A percentile compares a stretch with the other conserved stretches of the same genome.
phyloP scores from a whole-genome alignment of 2,797 vertebrate genomes.

The Melanotaenia parkinsoni region DNA sequence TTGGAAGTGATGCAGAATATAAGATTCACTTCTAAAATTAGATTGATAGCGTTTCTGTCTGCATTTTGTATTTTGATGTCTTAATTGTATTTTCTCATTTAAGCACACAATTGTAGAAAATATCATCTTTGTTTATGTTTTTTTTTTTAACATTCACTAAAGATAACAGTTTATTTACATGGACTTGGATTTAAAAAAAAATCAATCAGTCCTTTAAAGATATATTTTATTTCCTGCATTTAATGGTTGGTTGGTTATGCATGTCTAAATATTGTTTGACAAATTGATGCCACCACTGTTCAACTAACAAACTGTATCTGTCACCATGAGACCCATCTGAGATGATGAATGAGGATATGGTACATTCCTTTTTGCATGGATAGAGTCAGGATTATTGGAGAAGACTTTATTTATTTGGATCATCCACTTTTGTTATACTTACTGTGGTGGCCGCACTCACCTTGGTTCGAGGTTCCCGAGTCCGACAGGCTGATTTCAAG shows the following conservation, averaged over 20 bases:
- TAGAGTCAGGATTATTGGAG: background rate
- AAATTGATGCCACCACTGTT: background rate
- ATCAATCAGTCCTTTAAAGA: background rate
- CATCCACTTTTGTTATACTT: background rate
- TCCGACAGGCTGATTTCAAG: constrained; percentile 78
- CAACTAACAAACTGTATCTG: background rate
- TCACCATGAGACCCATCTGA: background rate
- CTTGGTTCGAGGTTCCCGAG: constrained; percentile 81
- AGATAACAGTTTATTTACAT: background rate
- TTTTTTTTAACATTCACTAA: no score
- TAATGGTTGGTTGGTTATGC: background rate
- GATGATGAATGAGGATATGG: background rate
- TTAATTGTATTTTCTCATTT: no score
- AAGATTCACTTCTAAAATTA: constrained; percentile 24
- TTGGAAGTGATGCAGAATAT: constrained; percentile 43
- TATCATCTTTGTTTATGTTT: no score
- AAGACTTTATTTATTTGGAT: constrained; percentile 4
- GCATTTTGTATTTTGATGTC: background rate
- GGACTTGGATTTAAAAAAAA: background rate
- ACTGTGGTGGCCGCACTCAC: constrained; percentile 65
- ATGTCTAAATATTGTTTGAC: background rate
- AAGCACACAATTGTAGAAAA: no score
- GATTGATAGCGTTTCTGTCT: constrained; percentile 19
- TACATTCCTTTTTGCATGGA: background rate
- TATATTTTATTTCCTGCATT: background rate